These are phyloP conservation scores for Griposia aprilina DNA, from an alignment of 2,888 invertebrate genomes.

Conservation along the genomic window DNA sequence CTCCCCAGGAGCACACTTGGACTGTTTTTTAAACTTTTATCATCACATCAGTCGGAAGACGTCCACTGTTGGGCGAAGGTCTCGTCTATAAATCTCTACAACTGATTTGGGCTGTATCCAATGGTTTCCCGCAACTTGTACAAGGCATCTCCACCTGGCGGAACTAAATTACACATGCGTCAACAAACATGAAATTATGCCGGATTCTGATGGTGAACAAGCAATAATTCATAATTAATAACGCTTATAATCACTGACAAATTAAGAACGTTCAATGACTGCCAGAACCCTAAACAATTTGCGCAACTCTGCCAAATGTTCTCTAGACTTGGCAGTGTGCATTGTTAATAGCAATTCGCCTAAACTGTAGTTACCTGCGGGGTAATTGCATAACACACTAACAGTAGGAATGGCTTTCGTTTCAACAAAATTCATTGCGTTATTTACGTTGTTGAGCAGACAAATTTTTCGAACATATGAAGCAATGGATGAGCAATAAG, in stretches of 20 bases:
- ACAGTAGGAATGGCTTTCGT: too few relatives aligned
- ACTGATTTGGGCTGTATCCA: constrained; percentile 31
- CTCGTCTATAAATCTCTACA: constrained; percentile 9
- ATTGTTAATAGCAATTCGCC: constrained; percentile 10
- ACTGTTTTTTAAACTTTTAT: background rate
- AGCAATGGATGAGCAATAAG: too few relatives aligned
- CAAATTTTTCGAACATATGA: too few relatives aligned
- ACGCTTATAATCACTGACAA: constrained; percentile 41
- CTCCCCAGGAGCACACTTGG: background rate
- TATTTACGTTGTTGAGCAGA: too few relatives aligned
- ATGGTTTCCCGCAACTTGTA: constrained; percentile 10
- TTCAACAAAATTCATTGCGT: too few relatives aligned
- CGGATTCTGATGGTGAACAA: constrained; percentile 38
- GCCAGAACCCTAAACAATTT: constrained; percentile 36
- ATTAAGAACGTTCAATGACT: constrained; percentile 43
- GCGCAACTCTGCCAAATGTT: constrained; percentile 42
- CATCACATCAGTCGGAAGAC: background rate
- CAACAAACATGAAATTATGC: constrained; percentile 19
- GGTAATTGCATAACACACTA: too few relatives aligned
- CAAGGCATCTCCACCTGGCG: constrained; percentile 26
- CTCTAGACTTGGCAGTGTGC: constrained; percentile 38
- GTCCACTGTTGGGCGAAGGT: background rate
- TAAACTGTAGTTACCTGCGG: constrained; percentile 27
- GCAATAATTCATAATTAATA: constrained; percentile 48
- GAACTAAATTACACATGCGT: constrained; percentile 33